A percentile compares a stretch with the other conserved stretches of the same genome.
Conservation (phyloP, 2,888 invertebrate species). For the Masnerella sp. region DNA sequence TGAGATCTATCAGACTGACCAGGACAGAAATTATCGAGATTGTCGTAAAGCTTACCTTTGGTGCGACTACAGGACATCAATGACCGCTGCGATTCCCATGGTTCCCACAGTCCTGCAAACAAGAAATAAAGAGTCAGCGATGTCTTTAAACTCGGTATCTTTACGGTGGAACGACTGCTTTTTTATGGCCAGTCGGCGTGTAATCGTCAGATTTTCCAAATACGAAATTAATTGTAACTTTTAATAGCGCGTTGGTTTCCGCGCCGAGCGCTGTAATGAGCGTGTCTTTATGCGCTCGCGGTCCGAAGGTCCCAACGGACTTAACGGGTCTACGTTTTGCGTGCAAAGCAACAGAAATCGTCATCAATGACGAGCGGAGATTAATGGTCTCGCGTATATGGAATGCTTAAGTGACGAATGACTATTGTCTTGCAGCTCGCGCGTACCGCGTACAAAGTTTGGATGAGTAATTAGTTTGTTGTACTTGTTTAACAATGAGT, state of each 20-base stretch:
- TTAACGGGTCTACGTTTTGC: conserved; percentile 12
- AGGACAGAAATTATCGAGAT: conserved; percentile 22
- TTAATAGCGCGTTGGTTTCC: conserved; percentile 3
- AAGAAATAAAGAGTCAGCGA: conserved; percentile 35
- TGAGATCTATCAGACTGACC: conserved; percentile 5
- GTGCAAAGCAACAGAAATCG: conserved; percentile 12
- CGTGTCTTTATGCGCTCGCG: conserved; percentile 6
- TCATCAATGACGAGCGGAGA: conserved; percentile 31
- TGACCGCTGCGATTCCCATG: conserved; percentile 50
- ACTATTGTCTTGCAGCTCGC: conserved; percentile 15
- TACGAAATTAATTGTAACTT: conserved; percentile 37
- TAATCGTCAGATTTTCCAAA: conserved; percentile 26
- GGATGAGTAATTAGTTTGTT: conserved; percentile 4
- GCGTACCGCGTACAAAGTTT: conserved; percentile 10
- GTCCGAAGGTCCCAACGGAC: not conserved
- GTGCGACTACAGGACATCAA: conserved; percentile 53
- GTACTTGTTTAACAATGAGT: too few relatives aligned
- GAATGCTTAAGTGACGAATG: conserved; percentile 18
- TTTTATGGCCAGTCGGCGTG: conserved; percentile 26
- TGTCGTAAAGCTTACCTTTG: conserved; percentile 37
- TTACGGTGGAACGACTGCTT: conserved; percentile 34
- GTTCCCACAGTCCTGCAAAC: conserved; percentile 56
- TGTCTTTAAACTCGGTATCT: conserved; percentile 26
- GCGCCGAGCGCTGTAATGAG: too few relatives aligned
- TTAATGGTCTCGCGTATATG: conserved; percentile 24